Evolutionary conservation across 2,113 vertebrate species (phyloP).

Genomic region (Nyctibius bracteatus): DNA sequence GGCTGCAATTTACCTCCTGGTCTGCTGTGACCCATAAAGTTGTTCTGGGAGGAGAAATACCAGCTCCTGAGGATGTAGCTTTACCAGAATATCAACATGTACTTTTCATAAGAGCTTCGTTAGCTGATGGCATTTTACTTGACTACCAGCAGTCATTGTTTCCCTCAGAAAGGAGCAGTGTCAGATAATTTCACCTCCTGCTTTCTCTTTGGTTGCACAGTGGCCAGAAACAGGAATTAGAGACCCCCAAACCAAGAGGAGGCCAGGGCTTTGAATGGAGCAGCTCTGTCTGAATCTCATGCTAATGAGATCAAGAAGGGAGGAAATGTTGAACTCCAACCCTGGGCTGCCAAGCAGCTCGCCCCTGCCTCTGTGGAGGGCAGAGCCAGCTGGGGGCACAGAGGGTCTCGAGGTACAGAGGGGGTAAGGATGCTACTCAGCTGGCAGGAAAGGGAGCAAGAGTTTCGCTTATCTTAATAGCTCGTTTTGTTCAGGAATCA

Average conservation of each 20-base stretch:
- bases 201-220: conserved; percentile 34
- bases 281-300: conserved; percentile 58
- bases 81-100: background rate
- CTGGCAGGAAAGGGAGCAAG: conserved; percentile 41
- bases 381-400: conserved; percentile 9
- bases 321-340: conserved; percentile 46
- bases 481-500: conserved; percentile 47
- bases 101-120: background rate
- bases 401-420: background rate
- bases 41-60: background rate
- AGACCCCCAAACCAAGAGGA: conserved; percentile 45
- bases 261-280: conserved; percentile 47
- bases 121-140: background rate
- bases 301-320: conserved; percentile 61
- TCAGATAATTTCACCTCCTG: conserved; percentile 33
- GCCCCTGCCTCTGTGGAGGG: background rate
- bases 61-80: background rate
- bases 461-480: conserved; percentile 42
- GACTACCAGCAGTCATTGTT: conserved; percentile 17
- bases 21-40: background rate
- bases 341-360: conserved; percentile 21
- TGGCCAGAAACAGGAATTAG: conserved; percentile 54
- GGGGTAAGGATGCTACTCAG: conserved; percentile 48
- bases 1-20: background rate
- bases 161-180: conserved; percentile 5